A percentile compares a stretch with the other conserved stretches of the same genome.
phyloP scores from a whole-genome alignment of 2,113 vertebrate species.

The Emydocephalus ijimae region DNA sequence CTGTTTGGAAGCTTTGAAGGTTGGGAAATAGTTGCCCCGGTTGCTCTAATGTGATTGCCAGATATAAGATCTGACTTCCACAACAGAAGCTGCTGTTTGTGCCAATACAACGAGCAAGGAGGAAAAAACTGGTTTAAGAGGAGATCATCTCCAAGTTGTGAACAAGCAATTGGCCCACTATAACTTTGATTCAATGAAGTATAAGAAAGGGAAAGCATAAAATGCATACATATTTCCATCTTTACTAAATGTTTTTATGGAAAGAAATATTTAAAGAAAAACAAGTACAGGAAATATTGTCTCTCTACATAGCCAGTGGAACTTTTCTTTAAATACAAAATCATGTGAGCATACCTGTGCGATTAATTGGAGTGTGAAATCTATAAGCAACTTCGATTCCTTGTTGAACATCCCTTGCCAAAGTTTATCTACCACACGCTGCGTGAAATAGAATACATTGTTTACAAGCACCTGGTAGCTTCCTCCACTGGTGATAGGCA shows the following conservation, averaged over 20 bases:
- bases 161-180: not conserved
- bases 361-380: slow-evolving; percentile 97
- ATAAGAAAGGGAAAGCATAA: not conserved
- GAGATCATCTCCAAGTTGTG: not conserved
- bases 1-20: not conserved
- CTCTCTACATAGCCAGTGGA: not conserved
- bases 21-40: not conserved
- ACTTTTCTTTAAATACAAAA: not conserved
- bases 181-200: not conserved
- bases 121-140: not conserved
- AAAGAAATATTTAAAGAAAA: not conserved
- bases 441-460: slow-evolving; percentile 98
- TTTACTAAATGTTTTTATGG: not conserved
- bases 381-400: slow-evolving; percentile 97
- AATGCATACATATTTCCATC: not conserved
- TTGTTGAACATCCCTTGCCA: slow-evolving; percentile 99
- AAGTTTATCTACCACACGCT: slow-evolving; percentile 97
- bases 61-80: not conserved
- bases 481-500: slow-evolving; percentile 91
- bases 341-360: slow-evolving; percentile 83
- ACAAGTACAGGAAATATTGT: not conserved
- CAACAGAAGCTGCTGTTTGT: not conserved
- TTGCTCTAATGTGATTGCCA: not conserved
- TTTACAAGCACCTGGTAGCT: slow-evolving; percentile 95
- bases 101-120: not conserved